A percentile compares a stretch with the other conserved stretches of the same genome.
Evolutionary conservation across 2,113 vertebrate genomes (phyloP).

Genomic region (Calidris pygmaea): DNA sequence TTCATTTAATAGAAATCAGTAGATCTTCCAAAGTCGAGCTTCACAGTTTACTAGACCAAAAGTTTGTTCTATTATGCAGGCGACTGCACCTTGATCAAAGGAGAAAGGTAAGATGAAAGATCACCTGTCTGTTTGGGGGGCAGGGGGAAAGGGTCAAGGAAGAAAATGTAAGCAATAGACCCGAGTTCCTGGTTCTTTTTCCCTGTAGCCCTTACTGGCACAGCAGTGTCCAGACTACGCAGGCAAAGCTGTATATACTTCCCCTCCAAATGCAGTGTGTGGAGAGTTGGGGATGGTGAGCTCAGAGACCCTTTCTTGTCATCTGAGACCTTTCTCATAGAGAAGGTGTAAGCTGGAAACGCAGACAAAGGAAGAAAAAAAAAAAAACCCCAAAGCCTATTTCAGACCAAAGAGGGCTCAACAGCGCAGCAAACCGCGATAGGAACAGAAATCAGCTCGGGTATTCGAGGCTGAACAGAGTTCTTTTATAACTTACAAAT

Average conservation of each 20-base stretch:
- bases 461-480: not conserved
- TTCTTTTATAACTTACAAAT: conserved; percentile 53
- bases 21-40: not conserved
- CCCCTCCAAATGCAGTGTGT: not conserved
- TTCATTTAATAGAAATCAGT: not conserved
- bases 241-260: not conserved
- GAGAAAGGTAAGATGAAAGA: conserved; percentile 2
- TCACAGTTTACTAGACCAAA: not conserved
- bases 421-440: not conserved
- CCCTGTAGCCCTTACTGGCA: not conserved
- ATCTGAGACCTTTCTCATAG: not conserved
- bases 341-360: conserved; percentile 21
- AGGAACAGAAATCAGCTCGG: conserved; percentile 16
- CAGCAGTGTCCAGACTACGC: not conserved
- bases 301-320: not conserved
- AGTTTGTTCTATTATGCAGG: not conserved
- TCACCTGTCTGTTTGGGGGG: not conserved
- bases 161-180: not conserved
- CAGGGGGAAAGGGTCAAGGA: not conserved
- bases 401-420: conserved; percentile 13
- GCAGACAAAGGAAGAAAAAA: not conserved
- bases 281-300: not conserved
- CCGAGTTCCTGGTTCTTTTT: not conserved
- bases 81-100: not conserved
- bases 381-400: not conserved